Evolutionary conservation across 2,888 invertebrate species (phyloP), one percentile per base, ranked within the genome.

Genomic region (Schizotus pectinicornis): DNA sequence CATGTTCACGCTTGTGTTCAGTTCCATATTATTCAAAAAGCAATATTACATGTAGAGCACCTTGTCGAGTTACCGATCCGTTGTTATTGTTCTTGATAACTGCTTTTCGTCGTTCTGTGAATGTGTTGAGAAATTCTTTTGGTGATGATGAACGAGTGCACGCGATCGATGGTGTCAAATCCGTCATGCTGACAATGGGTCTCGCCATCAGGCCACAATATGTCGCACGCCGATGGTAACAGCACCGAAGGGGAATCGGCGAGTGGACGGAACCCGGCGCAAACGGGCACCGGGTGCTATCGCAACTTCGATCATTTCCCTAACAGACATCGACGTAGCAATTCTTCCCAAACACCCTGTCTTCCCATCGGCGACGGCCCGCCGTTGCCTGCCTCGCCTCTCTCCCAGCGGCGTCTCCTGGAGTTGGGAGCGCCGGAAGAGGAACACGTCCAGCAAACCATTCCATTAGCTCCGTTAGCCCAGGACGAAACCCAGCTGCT

Each of bases 141-240:
- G 65, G 54, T 58, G 54, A 59, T 54, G 55, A 48, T 43, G 56
- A 54, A 62, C 56, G 49, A 60, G 61, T 59, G 62, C 62, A 66
- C 66, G 63, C 38, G 36, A 38, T 50, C 38, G 39, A 37, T 34
- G 34, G 35, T 46, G n/a, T 22, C 5, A 5, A 22, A 22, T 22
- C 22, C 56, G 11, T 39, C 51, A 49, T 56, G 51, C 33, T 61
- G 56, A 52, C 52, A 34, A 22, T 22, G 22, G 22, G 22, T 22
- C 22, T 22, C 22, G 22, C 22, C 22, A 22, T 22, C 22, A 92
- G 94, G 93, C 86, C 93, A 94, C 87, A 92, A 93, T 86, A 85
- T 92, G 86, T 92, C 93, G 80, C 92, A 92, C 83, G 89, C 86
- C 77, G 93, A 93, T 81, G 91, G 90, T 74, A 92, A 90, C 84